A percentile compares a stretch with the other conserved stretches of the same genome.
Evolutionary conservation across 2,113 vertebrate genomes (phyloP).

Genomic region (Fulmarus glacialis): DNA sequence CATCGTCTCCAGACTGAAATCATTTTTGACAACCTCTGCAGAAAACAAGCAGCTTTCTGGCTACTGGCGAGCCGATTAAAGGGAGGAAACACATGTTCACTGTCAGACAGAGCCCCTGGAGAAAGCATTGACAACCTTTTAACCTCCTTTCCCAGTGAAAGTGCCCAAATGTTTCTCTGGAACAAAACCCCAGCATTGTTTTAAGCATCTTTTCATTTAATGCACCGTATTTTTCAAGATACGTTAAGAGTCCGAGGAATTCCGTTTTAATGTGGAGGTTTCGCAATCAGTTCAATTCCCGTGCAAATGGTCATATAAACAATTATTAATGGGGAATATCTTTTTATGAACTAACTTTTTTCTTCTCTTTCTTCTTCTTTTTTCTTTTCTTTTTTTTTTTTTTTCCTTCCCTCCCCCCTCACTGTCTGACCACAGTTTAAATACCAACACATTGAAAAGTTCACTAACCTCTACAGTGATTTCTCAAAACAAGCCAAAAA

Average conservation of each 20-base stretch:
- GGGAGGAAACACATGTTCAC: slow-evolving; percentile 93
- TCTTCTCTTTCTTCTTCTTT: neutral
- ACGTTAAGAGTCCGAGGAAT: slow-evolving; percentile 49
- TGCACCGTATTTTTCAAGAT: slow-evolving; percentile 65
- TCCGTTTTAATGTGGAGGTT: slow-evolving; percentile 32
- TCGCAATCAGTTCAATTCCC: slow-evolving; percentile 24
- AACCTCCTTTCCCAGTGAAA: slow-evolving; percentile 84
- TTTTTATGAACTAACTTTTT: slow-evolving; percentile 19
- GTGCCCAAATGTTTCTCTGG: slow-evolving; percentile 82
- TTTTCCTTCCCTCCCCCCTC: neutral
- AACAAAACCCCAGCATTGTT: slow-evolving; percentile 80
- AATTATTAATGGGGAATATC: neutral
- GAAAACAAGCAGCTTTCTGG: slow-evolving; percentile 86
- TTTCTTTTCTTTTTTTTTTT: neutral
- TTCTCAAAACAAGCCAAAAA: slow-evolving; percentile 75
- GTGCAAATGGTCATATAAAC: neutral
- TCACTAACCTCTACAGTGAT: slow-evolving; percentile 73
- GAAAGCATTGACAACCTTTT: slow-evolving; percentile 90
- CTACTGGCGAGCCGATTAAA: slow-evolving; percentile 90
- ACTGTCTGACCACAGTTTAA: slow-evolving; percentile 70
- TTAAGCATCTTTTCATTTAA: slow-evolving; percentile 80
- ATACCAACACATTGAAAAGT: slow-evolving; percentile 71
- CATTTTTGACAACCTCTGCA: slow-evolving; percentile 87
- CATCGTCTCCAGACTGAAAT: slow-evolving; percentile 86
- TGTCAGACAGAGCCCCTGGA: slow-evolving; percentile 85